A percentile compares a stretch with the other conserved stretches of the same genome.
These are phyloP conservation scores for Marcusenius ussheri DNA, from an alignment of 2,113 vertebrate species.

Conservation along the genomic window DNA sequence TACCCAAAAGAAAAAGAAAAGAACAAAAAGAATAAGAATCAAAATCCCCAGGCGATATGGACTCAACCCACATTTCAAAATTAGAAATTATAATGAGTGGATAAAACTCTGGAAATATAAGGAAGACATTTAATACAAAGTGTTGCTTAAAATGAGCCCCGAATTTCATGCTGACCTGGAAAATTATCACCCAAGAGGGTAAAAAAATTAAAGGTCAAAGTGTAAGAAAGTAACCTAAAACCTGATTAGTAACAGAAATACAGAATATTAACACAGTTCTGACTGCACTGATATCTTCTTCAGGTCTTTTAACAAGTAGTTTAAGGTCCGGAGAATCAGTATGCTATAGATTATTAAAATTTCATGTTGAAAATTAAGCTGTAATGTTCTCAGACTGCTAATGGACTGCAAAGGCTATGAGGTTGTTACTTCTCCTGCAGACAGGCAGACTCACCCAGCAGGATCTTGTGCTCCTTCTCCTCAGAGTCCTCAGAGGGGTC, in stretches of 20 bases:
- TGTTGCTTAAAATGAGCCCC: background rate
- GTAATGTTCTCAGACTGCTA: background rate
- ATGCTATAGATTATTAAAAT: background rate
- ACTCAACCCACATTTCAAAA: background rate
- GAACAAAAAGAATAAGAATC: background rate
- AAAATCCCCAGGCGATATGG: background rate
- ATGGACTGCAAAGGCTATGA: background rate
- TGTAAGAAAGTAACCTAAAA: background rate
- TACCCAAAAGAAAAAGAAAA: background rate
- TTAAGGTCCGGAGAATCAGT: background rate
- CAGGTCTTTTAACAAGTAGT: background rate
- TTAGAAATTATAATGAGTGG: background rate
- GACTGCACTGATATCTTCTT: background rate
- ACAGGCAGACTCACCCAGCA: conserved; percentile 70
- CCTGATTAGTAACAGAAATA: background rate
- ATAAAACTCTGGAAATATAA: background rate
- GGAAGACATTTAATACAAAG: background rate
- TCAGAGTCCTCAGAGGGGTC: conserved; percentile 66
- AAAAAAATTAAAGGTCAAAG: background rate
- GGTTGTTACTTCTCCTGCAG: background rate
- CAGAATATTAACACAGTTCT: background rate
- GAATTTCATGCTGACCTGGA: background rate
- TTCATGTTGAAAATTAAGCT: background rate
- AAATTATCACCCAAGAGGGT: background rate
- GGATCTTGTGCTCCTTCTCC: conserved; percentile 87